These are phyloP conservation scores for Patella depressa DNA, from an alignment of 2,888 invertebrate species.

Conservation along the genomic window DNA sequence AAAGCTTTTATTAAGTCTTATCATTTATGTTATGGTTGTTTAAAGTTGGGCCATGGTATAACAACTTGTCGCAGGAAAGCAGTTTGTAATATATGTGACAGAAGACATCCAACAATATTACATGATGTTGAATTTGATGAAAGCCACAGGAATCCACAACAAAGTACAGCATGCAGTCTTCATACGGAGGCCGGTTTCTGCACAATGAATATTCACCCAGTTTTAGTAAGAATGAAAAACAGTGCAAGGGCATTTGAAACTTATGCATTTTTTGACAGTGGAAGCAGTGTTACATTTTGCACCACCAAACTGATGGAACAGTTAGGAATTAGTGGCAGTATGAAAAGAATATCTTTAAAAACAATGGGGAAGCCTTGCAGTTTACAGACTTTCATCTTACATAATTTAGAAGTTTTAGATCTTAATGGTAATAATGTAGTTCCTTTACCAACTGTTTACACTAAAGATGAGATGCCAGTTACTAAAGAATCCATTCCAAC, in stretches of 20 bases:
- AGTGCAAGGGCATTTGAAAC: slow-evolving; percentile 2
- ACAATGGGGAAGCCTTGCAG: slow-evolving; percentile 14
- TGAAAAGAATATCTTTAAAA: slow-evolving; percentile 13
- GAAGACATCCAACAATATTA: too few relatives aligned
- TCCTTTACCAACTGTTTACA: slow-evolving; percentile 11
- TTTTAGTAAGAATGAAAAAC: slow-evolving; percentile 15
- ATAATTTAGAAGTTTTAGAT: slow-evolving; percentile 12
- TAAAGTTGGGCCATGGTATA: too few relatives aligned
- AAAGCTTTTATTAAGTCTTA: too few relatives aligned
- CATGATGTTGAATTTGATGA: too few relatives aligned
- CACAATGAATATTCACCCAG: slow-evolving; percentile 25
- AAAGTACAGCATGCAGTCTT: neutral
- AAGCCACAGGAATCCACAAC: neutral
- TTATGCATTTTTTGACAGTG: slow-evolving; percentile 24
- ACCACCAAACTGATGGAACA: slow-evolving; percentile 13
- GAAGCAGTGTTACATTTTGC: slow-evolving; percentile 26
- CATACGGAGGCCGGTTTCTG: slow-evolving; percentile 18
- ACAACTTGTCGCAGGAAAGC: too few relatives aligned
- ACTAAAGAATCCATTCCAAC: slow-evolving; percentile 14
- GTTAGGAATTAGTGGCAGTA: slow-evolving; percentile 9
- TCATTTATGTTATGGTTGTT: too few relatives aligned
- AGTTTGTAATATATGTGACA: neutral
- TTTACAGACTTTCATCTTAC: neutral
- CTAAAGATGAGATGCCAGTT: slow-evolving; percentile 21
- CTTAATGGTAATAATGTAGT: neutral